phyloP scores from a whole-genome alignment of 2,797 vertebrate genomes.

The Amblyraja radiata region DNA sequence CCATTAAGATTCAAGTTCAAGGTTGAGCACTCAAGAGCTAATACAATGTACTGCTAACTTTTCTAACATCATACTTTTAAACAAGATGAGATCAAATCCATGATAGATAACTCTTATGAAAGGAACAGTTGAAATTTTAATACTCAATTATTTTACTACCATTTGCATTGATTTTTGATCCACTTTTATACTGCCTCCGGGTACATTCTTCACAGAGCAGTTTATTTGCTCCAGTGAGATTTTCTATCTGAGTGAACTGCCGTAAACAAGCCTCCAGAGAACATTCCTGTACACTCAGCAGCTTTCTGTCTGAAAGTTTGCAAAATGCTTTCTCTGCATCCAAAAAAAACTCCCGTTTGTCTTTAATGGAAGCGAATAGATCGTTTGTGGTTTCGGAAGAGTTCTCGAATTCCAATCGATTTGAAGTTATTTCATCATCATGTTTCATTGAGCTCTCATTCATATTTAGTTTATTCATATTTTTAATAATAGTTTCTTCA shows the following conservation, averaged over 20 bases:
- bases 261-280: conserved; percentile 79
- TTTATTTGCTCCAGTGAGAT: conserved; percentile 78
- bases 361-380: conserved; percentile 41
- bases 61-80: neutral
- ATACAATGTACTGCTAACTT: neutral
- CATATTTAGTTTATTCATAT: conserved; percentile 57
- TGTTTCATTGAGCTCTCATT: conserved; percentile 44
- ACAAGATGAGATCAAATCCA: neutral
- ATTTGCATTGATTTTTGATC: conserved; percentile 54
- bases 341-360: conserved; percentile 58
- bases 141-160: conserved; percentile 48
- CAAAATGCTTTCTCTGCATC: conserved; percentile 80
- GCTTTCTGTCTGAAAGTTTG: conserved; percentile 66
- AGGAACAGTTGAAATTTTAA: neutral
- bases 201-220: conserved; percentile 84
- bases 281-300: conserved; percentile 65
- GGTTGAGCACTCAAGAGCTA: neutral
- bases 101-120: neutral
- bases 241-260: conserved; percentile 87
- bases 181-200: conserved; percentile 54
- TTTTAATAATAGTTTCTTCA: conserved; percentile 51
- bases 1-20: neutral
- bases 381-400: conserved; percentile 50
- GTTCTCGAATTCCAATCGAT: conserved; percentile 47
- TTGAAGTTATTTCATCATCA: conserved; percentile 49